Evolutionary conservation across 1,140 invertebrate species (phyloP).

Genomic region (Belonocnema kinseyi): DNA sequence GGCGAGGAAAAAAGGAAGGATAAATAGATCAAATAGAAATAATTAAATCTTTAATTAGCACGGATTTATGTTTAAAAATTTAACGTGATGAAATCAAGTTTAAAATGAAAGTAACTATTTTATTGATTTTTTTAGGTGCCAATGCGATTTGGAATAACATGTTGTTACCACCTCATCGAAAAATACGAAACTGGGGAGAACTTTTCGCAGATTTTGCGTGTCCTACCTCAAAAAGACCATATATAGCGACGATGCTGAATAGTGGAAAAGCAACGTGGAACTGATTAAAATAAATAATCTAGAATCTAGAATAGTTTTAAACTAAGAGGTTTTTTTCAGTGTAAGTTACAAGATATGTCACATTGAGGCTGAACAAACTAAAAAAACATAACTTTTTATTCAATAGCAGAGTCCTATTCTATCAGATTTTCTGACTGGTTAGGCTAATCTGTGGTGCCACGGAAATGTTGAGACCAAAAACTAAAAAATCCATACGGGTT

Average conservation of each 20-base stretch:
- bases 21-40: too few species aligned
- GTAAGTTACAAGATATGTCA: not conserved
- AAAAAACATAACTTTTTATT: too few species aligned
- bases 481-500: too few species aligned
- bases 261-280: conserved; percentile 27
- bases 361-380: too few species aligned
- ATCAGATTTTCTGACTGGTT: too few species aligned
- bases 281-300: not conserved
- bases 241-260: conserved; percentile 65
- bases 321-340: not conserved
- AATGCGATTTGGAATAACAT: conserved; percentile 81
- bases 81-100: too few species aligned
- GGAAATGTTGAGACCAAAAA: too few species aligned
- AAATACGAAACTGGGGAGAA: conserved; percentile 60
- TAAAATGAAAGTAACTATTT: conserved; percentile 25
- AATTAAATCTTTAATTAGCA: too few species aligned
- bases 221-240: conserved; percentile 67
- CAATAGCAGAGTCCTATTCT: too few species aligned
- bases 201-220: conserved; percentile 62
- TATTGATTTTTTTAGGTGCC: conserved; percentile 69
- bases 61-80: too few species aligned
- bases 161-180: conserved; percentile 74
- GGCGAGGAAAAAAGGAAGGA: too few species aligned
- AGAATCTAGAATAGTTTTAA: not conserved
- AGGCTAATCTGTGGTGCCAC: too few species aligned